These are phyloP conservation scores for Eristalis pertinax DNA, from an alignment of 2,888 invertebrate species.

Conservation along the genomic window DNA sequence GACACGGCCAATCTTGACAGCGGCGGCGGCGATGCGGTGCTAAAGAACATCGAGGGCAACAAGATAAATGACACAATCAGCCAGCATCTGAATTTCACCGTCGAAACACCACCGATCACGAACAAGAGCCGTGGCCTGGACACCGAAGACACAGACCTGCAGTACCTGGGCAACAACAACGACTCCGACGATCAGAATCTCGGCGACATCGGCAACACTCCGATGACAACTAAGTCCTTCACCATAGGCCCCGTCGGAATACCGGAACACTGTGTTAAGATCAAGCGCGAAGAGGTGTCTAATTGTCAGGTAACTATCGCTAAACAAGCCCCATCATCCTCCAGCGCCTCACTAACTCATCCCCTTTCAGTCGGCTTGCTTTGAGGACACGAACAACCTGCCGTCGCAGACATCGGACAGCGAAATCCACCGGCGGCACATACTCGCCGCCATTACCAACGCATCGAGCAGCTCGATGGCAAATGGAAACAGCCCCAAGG, in stretches of 20 bases:
- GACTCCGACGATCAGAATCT: conserved; percentile 78
- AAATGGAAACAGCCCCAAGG: conserved; percentile 6
- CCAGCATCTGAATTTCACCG: conserved; percentile 71
- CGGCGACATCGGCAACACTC: conserved; percentile 73
- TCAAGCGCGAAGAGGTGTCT: conserved; percentile 78
- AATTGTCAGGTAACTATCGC: conserved; percentile 83
- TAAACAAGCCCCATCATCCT: background rate
- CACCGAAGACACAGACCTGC: conserved; percentile 76
- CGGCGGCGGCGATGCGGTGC: conserved; percentile 46
- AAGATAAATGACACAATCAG: conserved; percentile 75
- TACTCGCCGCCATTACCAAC: background rate
- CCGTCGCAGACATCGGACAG: conserved; percentile 75
- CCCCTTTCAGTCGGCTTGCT: conserved; percentile 77
- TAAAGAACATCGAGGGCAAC: conserved; percentile 70
- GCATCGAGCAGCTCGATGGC: conserved; percentile 9
- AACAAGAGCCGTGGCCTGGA: conserved; percentile 75
- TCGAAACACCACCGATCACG: conserved; percentile 76
- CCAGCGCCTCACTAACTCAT: background rate
- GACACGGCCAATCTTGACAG: conserved; percentile 40
- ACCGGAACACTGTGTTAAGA: conserved; percentile 80
- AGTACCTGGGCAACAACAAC: conserved; percentile 78
- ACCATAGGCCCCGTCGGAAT: conserved; percentile 81
- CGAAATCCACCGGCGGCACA: conserved; percentile 77
- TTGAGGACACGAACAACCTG: conserved; percentile 77
- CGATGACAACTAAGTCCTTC: conserved; percentile 76